Conservation (phyloP, 2,888 invertebrate species). For the Mamestra brassicae region DNA sequence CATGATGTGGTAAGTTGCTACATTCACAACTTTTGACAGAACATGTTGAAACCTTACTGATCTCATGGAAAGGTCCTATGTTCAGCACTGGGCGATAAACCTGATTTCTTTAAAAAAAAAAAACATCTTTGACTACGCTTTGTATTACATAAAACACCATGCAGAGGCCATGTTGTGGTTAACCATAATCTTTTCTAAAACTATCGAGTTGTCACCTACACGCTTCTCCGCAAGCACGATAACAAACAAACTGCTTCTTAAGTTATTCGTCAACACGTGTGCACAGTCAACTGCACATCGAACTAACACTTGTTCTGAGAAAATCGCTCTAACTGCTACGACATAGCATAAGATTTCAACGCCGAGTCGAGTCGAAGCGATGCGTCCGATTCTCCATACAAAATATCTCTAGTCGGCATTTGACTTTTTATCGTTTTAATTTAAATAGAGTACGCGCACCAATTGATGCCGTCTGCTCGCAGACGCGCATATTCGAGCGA, state of each 20-base stretch:
- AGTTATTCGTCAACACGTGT: background rate
- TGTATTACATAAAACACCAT: background rate
- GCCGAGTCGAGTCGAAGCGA: too few relatives aligned
- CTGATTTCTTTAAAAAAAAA: background rate
- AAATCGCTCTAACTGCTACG: background rate
- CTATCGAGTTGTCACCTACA: background rate
- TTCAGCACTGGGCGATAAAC: background rate
- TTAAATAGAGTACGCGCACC: too few relatives aligned
- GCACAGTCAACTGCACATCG: background rate
- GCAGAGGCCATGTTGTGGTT: background rate
- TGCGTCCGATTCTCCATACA: too few relatives aligned
- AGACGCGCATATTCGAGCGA: too few relatives aligned
- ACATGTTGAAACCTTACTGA: conserved; percentile 14
- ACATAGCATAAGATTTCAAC: background rate
- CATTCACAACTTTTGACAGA: conserved; percentile 25
- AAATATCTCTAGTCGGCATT: too few relatives aligned
- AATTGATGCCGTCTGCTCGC: too few relatives aligned
- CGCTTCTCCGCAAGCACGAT: background rate
- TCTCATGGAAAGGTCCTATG: background rate
- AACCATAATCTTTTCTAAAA: background rate
- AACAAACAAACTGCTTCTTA: conserved; percentile 5
- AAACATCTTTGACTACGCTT: background rate
- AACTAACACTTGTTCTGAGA: background rate
- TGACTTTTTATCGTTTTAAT: too few relatives aligned
- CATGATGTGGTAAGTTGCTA: conserved; percentile 55